Evolutionary conservation across 2,797 vertebrate species (phyloP).

Genomic region (Sandelia bainsii): DNA sequence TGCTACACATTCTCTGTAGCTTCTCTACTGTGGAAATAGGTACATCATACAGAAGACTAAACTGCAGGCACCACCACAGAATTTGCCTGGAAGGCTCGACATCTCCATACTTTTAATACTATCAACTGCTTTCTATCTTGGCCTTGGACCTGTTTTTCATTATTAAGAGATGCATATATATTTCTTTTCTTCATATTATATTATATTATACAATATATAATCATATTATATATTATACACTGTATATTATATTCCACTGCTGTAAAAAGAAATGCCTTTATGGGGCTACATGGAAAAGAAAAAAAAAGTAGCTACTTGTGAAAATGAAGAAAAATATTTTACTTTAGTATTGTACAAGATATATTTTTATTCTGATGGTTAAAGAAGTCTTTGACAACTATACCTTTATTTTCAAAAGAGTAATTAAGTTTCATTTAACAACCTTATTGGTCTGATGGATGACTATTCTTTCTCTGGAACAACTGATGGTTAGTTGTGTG

Average conservation of each 20-base stretch:
- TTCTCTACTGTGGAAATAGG: not conserved
- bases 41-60: not conserved
- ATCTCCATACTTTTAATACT: too few relatives aligned
- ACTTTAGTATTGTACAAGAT: not conserved
- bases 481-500: not conserved
- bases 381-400: not conserved
- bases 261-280: not conserved
- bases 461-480: slow-evolving; percentile 3
- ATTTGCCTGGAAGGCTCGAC: too few relatives aligned
- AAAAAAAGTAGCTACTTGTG: too few relatives aligned
- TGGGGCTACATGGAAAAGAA: too few relatives aligned
- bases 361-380: not conserved
- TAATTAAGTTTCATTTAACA: not conserved
- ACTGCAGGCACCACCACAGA: too few relatives aligned
- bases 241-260: not conserved
- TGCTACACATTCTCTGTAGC: not conserved
- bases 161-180: not conserved
- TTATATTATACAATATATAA: not conserved
- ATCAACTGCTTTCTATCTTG: too few relatives aligned
- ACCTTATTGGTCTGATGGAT: not conserved
- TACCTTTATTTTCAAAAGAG: not conserved
- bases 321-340: too few relatives aligned
- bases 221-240: too few relatives aligned
- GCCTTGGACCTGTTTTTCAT: not conserved
- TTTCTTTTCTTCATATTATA: not conserved